phyloP scores from a whole-genome alignment of 2,797 vertebrate genomes.

The Gallinago stenura region DNA sequence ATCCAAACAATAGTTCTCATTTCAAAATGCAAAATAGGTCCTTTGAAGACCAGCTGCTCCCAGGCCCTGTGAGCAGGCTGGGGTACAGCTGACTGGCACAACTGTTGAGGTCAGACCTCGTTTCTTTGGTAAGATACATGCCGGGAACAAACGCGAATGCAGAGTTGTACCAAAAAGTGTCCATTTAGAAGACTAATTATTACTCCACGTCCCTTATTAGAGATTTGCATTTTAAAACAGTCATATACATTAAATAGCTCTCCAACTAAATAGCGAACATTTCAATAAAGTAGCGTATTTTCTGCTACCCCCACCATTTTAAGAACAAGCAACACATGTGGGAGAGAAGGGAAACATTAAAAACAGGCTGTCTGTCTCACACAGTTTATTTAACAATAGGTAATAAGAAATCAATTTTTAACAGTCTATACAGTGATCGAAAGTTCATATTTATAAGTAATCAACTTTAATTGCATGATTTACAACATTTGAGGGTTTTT shows the following conservation, averaged over 20 bases:
- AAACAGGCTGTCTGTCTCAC: slow-evolving; percentile 83
- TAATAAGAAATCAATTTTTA: slow-evolving; percentile 90
- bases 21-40: slow-evolving; percentile 59
- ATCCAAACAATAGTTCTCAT: slow-evolving; percentile 60
- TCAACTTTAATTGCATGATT: slow-evolving; percentile 89
- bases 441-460: slow-evolving; percentile 89
- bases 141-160: not conserved
- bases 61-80: not conserved
- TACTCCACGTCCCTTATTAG: slow-evolving; percentile 21
- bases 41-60: slow-evolving; percentile 37
- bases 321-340: slow-evolving; percentile 44
- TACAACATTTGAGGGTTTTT: slow-evolving; percentile 86
- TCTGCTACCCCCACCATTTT: not conserved
- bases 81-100: slow-evolving; percentile 22
- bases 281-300: slow-evolving; percentile 70
- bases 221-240: slow-evolving; percentile 85
- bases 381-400: slow-evolving; percentile 90
- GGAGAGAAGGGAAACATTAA: slow-evolving; percentile 73
- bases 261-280: slow-evolving; percentile 83
- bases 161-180: slow-evolving; percentile 44
- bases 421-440: slow-evolving; percentile 90
- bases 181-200: slow-evolving; percentile 41
- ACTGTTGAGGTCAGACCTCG: slow-evolving; percentile 11
- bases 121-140: slow-evolving; percentile 61
- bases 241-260: slow-evolving; percentile 91